phyloP scores from a whole-genome alignment of 2,888 invertebrate species.

The Eupeodes latifasciatus region DNA sequence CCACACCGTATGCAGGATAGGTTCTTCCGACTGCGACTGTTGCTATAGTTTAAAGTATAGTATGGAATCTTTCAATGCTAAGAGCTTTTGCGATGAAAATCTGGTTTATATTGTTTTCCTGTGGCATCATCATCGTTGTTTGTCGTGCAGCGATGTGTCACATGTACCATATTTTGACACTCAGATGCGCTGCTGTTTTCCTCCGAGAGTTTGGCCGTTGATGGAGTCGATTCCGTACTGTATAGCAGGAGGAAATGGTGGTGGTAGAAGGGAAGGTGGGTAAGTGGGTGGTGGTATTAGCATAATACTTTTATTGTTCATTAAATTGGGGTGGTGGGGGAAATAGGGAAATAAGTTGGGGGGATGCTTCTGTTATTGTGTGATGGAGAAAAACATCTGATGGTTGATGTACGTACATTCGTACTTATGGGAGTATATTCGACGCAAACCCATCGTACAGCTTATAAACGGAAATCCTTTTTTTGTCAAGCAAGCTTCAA shows the following conservation, averaged over 20 bases:
- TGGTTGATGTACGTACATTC: conserved; percentile 9
- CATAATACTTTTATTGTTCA: conserved; percentile 75
- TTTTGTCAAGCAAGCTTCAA: conserved; percentile 27
- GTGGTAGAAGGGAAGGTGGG: conserved; percentile 5
- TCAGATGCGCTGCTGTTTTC: conserved; percentile 67
- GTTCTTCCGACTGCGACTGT: conserved; percentile 71
- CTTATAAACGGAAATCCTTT: conserved; percentile 59
- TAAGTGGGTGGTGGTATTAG: conserved; percentile 68
- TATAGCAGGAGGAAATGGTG: conserved; percentile 23
- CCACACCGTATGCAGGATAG: conserved; percentile 31
- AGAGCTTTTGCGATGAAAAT: conserved; percentile 71
- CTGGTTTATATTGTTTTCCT: conserved; percentile 76
- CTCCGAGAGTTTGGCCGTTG: conserved; percentile 59
- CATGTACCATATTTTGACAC: conserved; percentile 62
- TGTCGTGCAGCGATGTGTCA: conserved; percentile 73
- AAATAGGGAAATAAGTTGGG: conserved; percentile 9
- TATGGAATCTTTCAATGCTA: conserved; percentile 65
- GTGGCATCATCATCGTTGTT: conserved; percentile 66
- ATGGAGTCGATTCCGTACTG: conserved; percentile 42
- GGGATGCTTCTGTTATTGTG: conserved; percentile 54
- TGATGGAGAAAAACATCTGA: conserved; percentile 56
- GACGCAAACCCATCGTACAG: conserved; percentile 34
- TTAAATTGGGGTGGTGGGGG: conserved; percentile 36
- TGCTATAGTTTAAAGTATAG: conserved; percentile 38
- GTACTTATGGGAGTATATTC: conserved; percentile 20